These are phyloP conservation scores for Chydorus sphaericus DNA, from an alignment of 2,888 invertebrate species.

Conservation along the genomic window DNA sequence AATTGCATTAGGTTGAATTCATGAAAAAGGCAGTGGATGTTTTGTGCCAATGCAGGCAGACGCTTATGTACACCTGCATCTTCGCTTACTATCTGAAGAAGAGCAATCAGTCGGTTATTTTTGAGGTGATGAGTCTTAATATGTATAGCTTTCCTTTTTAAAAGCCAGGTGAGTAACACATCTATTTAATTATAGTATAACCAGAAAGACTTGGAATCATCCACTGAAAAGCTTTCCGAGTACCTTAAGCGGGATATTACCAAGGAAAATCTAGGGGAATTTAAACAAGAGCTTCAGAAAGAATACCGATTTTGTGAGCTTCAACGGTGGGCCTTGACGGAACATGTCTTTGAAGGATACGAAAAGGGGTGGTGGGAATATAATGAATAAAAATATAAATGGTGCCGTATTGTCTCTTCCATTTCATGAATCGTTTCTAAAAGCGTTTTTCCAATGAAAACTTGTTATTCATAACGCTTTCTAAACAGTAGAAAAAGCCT, in stretches of 20 bases:
- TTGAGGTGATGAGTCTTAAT: conserved; percentile 45
- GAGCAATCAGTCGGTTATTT: conserved; percentile 97
- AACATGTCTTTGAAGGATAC: conserved; percentile 97
- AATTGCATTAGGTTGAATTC: conserved; percentile 72
- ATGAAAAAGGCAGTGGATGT: conserved; percentile 94
- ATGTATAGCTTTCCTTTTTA: too few relatives aligned
- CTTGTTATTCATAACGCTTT: too few relatives aligned
- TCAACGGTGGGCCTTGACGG: conserved; percentile 82
- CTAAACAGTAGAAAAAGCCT: too few relatives aligned
- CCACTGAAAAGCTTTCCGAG: conserved; percentile 92
- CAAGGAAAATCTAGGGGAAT: conserved; percentile 87
- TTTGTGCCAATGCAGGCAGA: conserved; percentile 90
- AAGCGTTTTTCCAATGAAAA: too few relatives aligned
- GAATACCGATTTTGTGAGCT: conserved; percentile 99
- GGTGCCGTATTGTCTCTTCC: too few relatives aligned
- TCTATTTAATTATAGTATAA: conserved; percentile 50
- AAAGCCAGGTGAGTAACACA: not conserved
- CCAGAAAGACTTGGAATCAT: conserved; percentile 93
- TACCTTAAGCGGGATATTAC: conserved; percentile 96
- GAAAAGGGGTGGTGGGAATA: conserved; percentile 98
- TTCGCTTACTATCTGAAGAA: conserved; percentile 96
- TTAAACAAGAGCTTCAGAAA: conserved; percentile 97
- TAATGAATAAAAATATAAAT: conserved; percentile 43
- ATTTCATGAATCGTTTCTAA: too few relatives aligned
- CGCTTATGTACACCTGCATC: conserved; percentile 97